Base-by-base conservation (phyloP, 2,888 invertebrate species). In the Tachystola acroxantha region DNA sequence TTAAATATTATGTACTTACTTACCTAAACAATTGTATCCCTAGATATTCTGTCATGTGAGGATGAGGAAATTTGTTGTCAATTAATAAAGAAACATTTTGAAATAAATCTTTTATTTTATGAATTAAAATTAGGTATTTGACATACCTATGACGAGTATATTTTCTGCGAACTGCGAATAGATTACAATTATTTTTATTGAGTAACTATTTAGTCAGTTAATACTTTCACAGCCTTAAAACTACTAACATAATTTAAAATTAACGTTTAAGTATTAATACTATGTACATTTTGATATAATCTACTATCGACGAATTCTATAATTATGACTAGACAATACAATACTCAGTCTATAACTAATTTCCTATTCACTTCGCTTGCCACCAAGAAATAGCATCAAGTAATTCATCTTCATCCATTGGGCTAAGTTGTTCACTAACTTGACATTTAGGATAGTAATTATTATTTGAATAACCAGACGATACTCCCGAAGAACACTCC, bases 331-430 rank as follows among this genome's bases (percentile, higher is more conserved):
- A 24, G 24, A 24, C 4, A 24, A 27, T 6, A 27, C 10, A 26
- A 26, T 10, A 26, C 2, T 3, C 9, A 12, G 13, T 12, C 7
- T 25, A 38, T 28, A 31, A 30, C 32, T 27, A 11, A 27, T 20
- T 36, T 11, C 6, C 19, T 24, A 30, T 36, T 64, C 67, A 85
- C 71, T 89, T 89, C 59, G 93, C 91, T 63, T 94, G 93, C 94
- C 94, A 94, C 89, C 92, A 93, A 41, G 92, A 91, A 52, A 94
- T 93, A 37, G 92, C 93, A 55, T 96, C 95, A 13, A 96, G 87
- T 7, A 96, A 89, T 53, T 95, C 95, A 48, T 95, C 94, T 64
- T 95, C 95, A 56, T 94, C 94, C 78, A 93, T 92, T 10, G 93
- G 90, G 47, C 90, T 92, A 42, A 85, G 78, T 47, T 87, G 77